Base-by-base conservation (phyloP, 2,888 invertebrate genomes). In the Lucinisca nassula region DNA sequence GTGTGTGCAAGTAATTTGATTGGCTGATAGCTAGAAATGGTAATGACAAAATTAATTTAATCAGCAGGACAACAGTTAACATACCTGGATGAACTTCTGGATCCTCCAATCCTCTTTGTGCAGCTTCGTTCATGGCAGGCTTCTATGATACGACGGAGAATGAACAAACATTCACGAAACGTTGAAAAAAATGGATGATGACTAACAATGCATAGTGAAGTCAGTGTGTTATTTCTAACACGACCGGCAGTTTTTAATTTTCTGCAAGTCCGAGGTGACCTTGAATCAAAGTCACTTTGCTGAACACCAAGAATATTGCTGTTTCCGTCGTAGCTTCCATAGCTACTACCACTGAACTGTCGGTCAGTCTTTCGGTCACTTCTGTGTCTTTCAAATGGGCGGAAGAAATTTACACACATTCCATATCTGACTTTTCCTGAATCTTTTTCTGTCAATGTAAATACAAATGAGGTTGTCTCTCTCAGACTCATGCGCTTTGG, bases 141-240 rank as follows among this genome's bases (percentile, higher is more conserved):
- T 97, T 99, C 99, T 94, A 99, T 99, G 92, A 99, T 97, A 96
- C 98, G 98, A 97, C 99, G 98, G 95, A 99, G 97, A 94, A 99
- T 98, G 97, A 98, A 98, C 93, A 99, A 97, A 97, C 99, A 99
- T 97, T 99, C 99, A 92, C 99, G 98, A 97, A 99, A 99, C 95
- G 98, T 99, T 89, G 99, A 98, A 97, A 99, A 99, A 97, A 99
- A 99, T 51, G 99, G 99, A 97, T 99, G 99, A 97, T 99, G 99
- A 89, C 99, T 99, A 83, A 99, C 97, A 93, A 99, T 97, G 97
- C 99, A 99, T 83, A 99, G 97, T 75, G 99, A 99, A 55, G 99
- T 99, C 92, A 99, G 97, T 21, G 99, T 99, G 96, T 99, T 98
- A 96, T 98, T 99, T 93, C 98, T 92, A 70, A 96, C 94, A 74